phyloP scores from a whole-genome alignment of 2,797 vertebrate species.

The Triplophysa yarkandensis region DNA sequence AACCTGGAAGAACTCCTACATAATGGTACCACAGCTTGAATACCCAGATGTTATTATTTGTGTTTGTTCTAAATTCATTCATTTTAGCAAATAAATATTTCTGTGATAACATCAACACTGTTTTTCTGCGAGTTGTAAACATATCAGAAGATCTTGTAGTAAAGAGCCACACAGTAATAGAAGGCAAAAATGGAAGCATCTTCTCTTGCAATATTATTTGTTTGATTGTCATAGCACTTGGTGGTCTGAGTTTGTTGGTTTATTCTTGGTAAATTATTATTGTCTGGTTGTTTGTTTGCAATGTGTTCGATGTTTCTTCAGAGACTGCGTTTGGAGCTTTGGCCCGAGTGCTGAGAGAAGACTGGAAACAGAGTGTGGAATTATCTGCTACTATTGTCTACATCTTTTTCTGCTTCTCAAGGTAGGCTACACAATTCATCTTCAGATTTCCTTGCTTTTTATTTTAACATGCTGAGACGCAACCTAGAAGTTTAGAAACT shows the following conservation, averaged over 20 bases:
- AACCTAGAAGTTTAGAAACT: no score
- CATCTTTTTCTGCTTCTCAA: slow-evolving; percentile 94
- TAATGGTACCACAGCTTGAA: slow-evolving; percentile 74
- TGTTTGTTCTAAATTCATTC: background rate
- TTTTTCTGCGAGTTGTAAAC: slow-evolving; percentile 2
- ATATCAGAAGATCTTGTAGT: background rate
- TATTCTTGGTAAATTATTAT: slow-evolving; percentile 2
- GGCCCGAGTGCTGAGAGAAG: slow-evolving; percentile 88
- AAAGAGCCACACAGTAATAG: background rate
- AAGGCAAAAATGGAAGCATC: background rate
- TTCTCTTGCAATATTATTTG: background rate
- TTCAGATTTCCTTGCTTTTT: slow-evolving; percentile 7
- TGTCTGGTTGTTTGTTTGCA: slow-evolving; percentile 13
- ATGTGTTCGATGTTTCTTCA: slow-evolving; percentile 63
- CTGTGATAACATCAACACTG: background rate
- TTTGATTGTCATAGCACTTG: slow-evolving; percentile 14
- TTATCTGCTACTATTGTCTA: slow-evolving; percentile 92
- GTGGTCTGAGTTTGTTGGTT: background rate
- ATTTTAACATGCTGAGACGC: background rate
- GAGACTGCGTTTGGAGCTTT: slow-evolving; percentile 86
- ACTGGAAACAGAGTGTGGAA: slow-evolving; percentile 92
- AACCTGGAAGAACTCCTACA: slow-evolving; percentile 90
- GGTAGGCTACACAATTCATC: slow-evolving; percentile 71
- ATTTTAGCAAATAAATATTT: slow-evolving; percentile 2
- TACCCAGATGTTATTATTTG: background rate